Evolutionary conservation across 30 jellyfish, hydroid and myxozoan species (phyloP), one percentile per base, ranked within the genome.

Genomic region (Hydra vulgaris): DNA sequence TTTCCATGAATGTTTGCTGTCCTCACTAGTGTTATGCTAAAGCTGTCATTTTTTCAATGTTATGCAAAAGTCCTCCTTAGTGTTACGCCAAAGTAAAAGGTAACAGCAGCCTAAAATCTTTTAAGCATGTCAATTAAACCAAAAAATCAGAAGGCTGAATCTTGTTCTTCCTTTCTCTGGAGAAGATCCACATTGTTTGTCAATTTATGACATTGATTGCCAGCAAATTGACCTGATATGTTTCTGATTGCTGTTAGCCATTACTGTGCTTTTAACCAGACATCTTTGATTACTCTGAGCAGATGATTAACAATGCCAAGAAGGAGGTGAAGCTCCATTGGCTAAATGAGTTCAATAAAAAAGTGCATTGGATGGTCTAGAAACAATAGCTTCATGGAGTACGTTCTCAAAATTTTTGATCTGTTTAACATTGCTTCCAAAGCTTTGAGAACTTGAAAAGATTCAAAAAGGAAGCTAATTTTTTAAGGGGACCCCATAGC

Each of bases 391-490:
- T 8, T 23, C 54, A 73, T n/a, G 54, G 24, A 73, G 16, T 18
- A 20, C 52, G 23, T 66, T 74, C 23, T 19, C 27, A 21, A 26
- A 55, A 8, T 22, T 20, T 8, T 3, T 1, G 23, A 27, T 21
- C 7, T 0, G 21, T 8, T 0, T 26, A 67, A 24, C 22, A 26
- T 12, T 0, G n/a, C 3, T 20, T 55, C 71, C 22, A 70, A 0
- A 81, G 89, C 95, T 76, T 86, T 88, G 0, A 86, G 74, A 17
- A 53, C 87, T 40, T 40, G 61, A 40, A 40, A 40, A 3, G 61
- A 40, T 40, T 40, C 61, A 3, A 40, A 40, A 40, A 40, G 61
- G 12, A 12, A 40, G 61, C 61, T 12, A 40, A 40, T 40, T 40
- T 40, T 12, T 40, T 40, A 40, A n/a, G n/a, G n/a, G n/a, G n/a